Conservation (phyloP, 2,888 invertebrate species). For the Eurytoma californica region DNA sequence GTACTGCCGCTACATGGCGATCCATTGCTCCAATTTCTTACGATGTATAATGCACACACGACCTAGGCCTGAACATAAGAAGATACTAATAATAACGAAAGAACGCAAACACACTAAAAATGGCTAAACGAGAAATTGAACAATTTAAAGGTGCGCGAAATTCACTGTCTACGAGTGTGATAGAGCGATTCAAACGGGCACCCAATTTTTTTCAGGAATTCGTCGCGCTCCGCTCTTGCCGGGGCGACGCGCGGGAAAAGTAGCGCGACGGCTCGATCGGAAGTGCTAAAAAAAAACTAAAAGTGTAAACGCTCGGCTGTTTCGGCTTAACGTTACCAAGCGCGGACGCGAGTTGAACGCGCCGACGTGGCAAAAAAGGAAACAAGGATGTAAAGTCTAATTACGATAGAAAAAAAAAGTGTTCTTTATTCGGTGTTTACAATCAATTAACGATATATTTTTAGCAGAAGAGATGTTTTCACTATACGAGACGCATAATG, state of each 20-base stretch:
- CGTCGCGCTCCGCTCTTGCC: not conserved
- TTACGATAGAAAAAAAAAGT: slow-evolving; percentile 38
- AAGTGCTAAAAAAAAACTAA: not conserved
- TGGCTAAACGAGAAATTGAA: slow-evolving; percentile 12
- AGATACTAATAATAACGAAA: slow-evolving; percentile 16
- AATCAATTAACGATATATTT: slow-evolving; percentile 41
- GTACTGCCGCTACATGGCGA: slow-evolving; percentile 6
- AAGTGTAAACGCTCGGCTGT: not conserved
- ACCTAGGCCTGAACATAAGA: slow-evolving; percentile 44
- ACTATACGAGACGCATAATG: not conserved
- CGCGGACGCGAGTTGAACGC: slow-evolving; percentile 20
- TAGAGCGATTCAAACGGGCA: slow-evolving; percentile 16
- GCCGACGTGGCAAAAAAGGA: slow-evolving; percentile 11
- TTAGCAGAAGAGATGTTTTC: slow-evolving; percentile 42
- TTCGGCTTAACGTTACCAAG: slow-evolving; percentile 36
- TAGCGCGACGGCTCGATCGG: not conserved
- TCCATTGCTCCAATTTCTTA: slow-evolving; percentile 20
- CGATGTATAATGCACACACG: slow-evolving; percentile 9
- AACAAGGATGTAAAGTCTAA: slow-evolving; percentile 39
- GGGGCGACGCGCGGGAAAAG: slow-evolving; percentile 4
- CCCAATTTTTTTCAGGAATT: not conserved
- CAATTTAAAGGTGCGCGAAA: slow-evolving; percentile 1
- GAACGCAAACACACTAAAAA: not conserved
- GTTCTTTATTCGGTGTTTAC: slow-evolving; percentile 46
- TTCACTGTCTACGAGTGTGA: slow-evolving; percentile 48